phyloP scores from a whole-genome alignment of 2,888 invertebrate species.

The Eilema sororculum region DNA sequence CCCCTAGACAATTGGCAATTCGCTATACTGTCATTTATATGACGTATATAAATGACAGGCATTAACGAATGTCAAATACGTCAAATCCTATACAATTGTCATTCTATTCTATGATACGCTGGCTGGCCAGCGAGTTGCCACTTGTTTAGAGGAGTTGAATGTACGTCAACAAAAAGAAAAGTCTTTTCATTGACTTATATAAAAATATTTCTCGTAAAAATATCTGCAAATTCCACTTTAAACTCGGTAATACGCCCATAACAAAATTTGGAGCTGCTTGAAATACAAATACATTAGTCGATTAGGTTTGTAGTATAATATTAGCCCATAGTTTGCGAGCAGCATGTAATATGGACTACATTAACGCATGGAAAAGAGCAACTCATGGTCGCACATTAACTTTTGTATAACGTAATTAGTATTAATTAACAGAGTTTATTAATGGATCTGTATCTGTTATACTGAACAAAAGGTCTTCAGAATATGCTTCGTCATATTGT shows the following conservation, averaged over 20 bases:
- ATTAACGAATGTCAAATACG: no score
- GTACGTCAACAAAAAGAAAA: no score
- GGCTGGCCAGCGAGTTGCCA: no score
- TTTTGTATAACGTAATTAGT: slow-evolving; percentile 70
- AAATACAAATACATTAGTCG: slow-evolving; percentile 7
- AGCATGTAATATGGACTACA: slow-evolving; percentile 14
- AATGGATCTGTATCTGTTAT: slow-evolving; percentile 59
- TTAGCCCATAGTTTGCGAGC: background rate
- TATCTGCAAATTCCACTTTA: no score
- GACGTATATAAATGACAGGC: no score
- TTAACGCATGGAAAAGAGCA: slow-evolving; percentile 42
- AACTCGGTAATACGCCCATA: background rate
- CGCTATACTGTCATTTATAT: no score
- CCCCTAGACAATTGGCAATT: no score
- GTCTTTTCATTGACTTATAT: no score
- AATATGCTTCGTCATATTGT: slow-evolving; percentile 59
- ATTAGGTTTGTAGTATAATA: slow-evolving; percentile 5
- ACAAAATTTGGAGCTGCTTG: background rate
- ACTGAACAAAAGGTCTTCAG: slow-evolving; percentile 58
- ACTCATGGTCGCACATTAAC: slow-evolving; percentile 76
- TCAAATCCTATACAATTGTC: no score
- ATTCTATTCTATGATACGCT: no score
- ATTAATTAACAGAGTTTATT: slow-evolving; percentile 73
- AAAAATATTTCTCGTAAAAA: no score
- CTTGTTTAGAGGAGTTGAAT: no score